Conservation (phyloP, 2,888 invertebrate genomes). For the Choreutis nemorana region DNA sequence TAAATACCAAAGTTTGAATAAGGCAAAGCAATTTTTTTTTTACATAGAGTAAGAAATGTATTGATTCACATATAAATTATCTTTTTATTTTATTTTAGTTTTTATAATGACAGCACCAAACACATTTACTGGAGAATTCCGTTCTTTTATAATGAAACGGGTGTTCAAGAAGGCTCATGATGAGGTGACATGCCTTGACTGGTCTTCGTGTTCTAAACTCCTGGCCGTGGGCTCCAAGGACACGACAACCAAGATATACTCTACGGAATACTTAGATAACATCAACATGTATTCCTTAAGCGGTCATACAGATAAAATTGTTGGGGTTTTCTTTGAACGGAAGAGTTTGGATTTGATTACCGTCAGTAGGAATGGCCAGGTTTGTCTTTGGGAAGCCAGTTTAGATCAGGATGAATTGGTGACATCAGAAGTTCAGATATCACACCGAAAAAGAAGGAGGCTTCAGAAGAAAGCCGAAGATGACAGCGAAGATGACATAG, state of each 20-base stretch:
- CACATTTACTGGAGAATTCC: slow-evolving; percentile 80
- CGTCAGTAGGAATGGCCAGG: slow-evolving; percentile 83
- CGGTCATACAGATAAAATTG: slow-evolving; percentile 85
- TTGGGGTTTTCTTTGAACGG: slow-evolving; percentile 88
- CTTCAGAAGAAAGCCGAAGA: slow-evolving; percentile 37
- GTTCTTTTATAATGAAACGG: slow-evolving; percentile 86
- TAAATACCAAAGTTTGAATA: neutral
- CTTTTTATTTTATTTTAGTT: slow-evolving; percentile 54
- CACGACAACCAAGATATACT: slow-evolving; percentile 84
- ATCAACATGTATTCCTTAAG: slow-evolving; percentile 80
- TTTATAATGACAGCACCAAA: slow-evolving; percentile 89
- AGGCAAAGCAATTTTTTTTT: neutral
- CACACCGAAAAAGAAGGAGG: slow-evolving; percentile 53
- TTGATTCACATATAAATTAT: neutral
- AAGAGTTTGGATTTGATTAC: slow-evolving; percentile 86
- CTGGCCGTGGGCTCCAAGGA: slow-evolving; percentile 93
- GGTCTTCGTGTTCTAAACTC: slow-evolving; percentile 91
- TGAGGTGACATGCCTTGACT: slow-evolving; percentile 86
- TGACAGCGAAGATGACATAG: slow-evolving; percentile 74
- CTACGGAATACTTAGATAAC: slow-evolving; percentile 77
- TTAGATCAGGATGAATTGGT: slow-evolving; percentile 75
- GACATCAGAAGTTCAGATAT: slow-evolving; percentile 53
- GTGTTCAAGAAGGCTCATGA: slow-evolving; percentile 85
- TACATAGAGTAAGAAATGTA: too few species aligned
- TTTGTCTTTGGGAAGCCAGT: slow-evolving; percentile 87